These are phyloP conservation scores for Porphyrio hochstetteri DNA, from an alignment of 2,113 vertebrate genomes.

Conservation along the genomic window DNA sequence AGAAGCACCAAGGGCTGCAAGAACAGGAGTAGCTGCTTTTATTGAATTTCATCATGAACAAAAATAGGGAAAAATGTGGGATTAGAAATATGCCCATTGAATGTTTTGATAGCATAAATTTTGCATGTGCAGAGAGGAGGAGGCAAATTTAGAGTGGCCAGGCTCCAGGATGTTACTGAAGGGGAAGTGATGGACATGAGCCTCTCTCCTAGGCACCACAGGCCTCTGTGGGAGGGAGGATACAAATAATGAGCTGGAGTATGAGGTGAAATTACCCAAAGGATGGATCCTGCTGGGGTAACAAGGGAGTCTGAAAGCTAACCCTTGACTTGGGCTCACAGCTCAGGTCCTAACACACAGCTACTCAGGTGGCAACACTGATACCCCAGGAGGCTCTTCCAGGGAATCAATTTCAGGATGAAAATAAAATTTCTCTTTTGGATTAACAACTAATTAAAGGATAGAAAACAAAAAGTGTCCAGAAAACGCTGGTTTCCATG, in stretches of 20 bases:
- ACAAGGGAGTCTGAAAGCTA: neutral
- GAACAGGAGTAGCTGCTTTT: neutral
- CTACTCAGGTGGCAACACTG: neutral
- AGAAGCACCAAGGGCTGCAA: neutral
- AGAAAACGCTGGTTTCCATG: neutral
- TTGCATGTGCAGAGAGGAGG: neutral
- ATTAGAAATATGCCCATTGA: neutral
- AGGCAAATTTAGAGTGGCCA: neutral
- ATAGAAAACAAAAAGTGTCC: neutral
- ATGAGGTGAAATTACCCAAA: neutral
- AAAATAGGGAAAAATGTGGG: neutral
- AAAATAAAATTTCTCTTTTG: neutral
- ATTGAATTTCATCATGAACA: neutral
- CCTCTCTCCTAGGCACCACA: neutral
- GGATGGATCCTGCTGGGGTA: neutral
- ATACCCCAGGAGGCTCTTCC: neutral
- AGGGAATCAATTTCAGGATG: neutral
- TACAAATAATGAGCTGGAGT: neutral
- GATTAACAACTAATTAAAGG: neutral
- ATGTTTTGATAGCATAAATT: neutral
- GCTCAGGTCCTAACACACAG: neutral
- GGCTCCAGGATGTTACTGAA: neutral
- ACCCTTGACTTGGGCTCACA: fast-evolving
- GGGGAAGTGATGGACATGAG: neutral
- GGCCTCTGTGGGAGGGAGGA: neutral